Evolutionary conservation across 2,888 invertebrate species (phyloP), one percentile per base, ranked within the genome.

Genomic region (Bombylius major): DNA sequence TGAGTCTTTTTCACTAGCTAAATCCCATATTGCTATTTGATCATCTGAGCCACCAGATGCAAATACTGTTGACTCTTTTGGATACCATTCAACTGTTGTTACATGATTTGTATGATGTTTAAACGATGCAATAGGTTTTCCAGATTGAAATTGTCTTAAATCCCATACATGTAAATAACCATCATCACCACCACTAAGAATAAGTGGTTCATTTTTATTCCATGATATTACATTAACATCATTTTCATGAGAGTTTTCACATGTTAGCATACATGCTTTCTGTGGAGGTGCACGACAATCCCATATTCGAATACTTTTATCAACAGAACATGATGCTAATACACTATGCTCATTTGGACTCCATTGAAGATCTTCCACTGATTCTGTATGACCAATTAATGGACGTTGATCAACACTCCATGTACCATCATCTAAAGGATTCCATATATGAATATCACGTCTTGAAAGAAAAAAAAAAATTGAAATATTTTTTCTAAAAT

Each of bases 291-390:
- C 89, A 69, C 99, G 80, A 8, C 87, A 86, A 72, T 99, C 99
- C 98, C 98, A 99, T 68, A 99, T 87, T 65, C 94, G 84, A 61
- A 99, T 89, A 60, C 87, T 85, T 76, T 84, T 88, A 69, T 93
- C 93, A 4, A 90, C 86, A 33, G 92, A 92, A 75, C 91, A 92
- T 11, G 92, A 87, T 45, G 92, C 91, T 53, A 93, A 75, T 1
- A 95, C 95, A 75, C 88, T 82, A 63, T 79, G 78, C 77, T 99
- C 99, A 75, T 86, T 95, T 3, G 97, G 97, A 58, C 97, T 97
- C 99, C 99, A 99, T 69, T 98, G 97, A 60, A 99, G 78, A 73
- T 99, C 99, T 78, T 99, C 99, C 12, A 99, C 92, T 36, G 97
- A 97, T 51, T 81, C 84, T 31, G 85, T 86, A 70, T 99, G 99